phyloP scores from a whole-genome alignment of 2,888 invertebrate species.

The Zelleria hepariella region DNA sequence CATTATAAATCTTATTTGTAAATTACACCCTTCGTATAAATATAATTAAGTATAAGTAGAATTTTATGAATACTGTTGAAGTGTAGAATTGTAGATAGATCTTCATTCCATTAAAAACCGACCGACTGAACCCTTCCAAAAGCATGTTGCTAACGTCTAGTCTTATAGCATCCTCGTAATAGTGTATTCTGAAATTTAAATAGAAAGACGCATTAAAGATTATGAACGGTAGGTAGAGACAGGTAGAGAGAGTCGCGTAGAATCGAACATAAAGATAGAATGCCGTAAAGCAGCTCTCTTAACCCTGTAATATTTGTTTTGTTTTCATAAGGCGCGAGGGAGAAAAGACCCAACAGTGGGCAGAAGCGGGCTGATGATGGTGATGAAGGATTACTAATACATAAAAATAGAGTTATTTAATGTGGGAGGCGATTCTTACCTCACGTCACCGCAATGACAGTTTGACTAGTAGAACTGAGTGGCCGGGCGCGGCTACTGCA shows the following conservation, averaged over 20 bases:
- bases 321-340: no score
- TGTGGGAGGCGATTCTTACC: slow-evolving; percentile 26
- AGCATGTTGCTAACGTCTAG: slow-evolving; percentile 36
- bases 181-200: slow-evolving; percentile 42
- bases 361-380: no score
- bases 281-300: no score
- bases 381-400: no score
- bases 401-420: no score
- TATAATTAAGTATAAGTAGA: slow-evolving; percentile 54
- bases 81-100: slow-evolving; percentile 43
- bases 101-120: slow-evolving; percentile 56
- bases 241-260: no score
- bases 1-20: slow-evolving; percentile 14
- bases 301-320: no score
- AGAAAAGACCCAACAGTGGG: no score
- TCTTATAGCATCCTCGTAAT: slow-evolving; percentile 37
- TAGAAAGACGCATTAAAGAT: background rate
- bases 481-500: slow-evolving; percentile 38
- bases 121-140: slow-evolving; percentile 42
- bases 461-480: slow-evolving; percentile 61
- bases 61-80: slow-evolving; percentile 63
- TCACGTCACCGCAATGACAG: slow-evolving; percentile 53
- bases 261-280: background rate
- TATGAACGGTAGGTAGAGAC: no score
- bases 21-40: slow-evolving; percentile 12